Conservation (phyloP, 2,797 vertebrate species). For the Xerus rutilus region DNA sequence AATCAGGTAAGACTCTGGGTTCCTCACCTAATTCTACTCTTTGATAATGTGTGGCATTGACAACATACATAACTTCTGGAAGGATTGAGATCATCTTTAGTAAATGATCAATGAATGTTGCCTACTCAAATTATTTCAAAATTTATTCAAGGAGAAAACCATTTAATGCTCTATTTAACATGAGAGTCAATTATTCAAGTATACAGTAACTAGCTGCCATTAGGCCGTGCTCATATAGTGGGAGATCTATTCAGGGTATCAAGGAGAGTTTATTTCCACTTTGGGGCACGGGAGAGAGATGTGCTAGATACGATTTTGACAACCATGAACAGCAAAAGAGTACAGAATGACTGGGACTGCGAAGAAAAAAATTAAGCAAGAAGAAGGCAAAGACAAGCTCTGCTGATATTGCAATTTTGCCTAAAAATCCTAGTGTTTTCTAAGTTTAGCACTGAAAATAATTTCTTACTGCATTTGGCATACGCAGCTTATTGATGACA, state of each 20-base stretch:
- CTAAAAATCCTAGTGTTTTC: not conserved
- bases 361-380: not conserved
- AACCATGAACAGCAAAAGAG: not conserved
- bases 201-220: not conserved
- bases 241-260: not conserved
- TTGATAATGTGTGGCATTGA: not conserved
- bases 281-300: not conserved
- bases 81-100: not conserved
- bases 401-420: not conserved
- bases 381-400: not conserved
- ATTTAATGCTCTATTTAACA: not conserved
- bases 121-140: conserved; percentile 10
- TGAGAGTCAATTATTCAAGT: not conserved
- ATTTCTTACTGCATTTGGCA: not conserved
- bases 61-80: not conserved
- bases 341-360: not conserved
- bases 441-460: conserved; percentile 12
- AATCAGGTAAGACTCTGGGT: not conserved
- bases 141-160: conserved; percentile 1
- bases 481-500: not conserved
- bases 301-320: not conserved
- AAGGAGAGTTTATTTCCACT: not conserved
- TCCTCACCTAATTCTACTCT: not conserved
- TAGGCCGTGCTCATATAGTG: not conserved
- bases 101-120: not conserved